Evolutionary conservation across 1,140 invertebrate genomes (phyloP), one percentile per base, ranked within the genome.

Genomic region (Hylyphantes graminicola): DNA sequence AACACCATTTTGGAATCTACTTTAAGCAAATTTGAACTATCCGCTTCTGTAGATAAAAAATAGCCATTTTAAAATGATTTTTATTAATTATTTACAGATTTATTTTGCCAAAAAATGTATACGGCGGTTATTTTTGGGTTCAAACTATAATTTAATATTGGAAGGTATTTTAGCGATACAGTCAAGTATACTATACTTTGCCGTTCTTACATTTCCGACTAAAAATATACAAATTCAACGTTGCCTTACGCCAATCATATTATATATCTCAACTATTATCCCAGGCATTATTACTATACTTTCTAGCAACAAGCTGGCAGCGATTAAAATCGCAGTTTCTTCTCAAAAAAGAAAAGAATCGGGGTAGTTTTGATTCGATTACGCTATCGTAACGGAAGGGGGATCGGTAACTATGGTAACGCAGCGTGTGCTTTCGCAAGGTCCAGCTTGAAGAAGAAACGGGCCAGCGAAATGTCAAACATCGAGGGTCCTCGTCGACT

Each of bases 401-500:
- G 59, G 73, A 76, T 65, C 61, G 61, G 75, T 77, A 65, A 65
- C 75, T 63, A 77, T 77, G 75, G 75, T 65, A 17, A 77, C 75
- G 53, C 50, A 19, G 75, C 75, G 75, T 77, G 54, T 77, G 35
- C 75, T 63, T 35, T 35, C 35, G 64, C 35, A 67, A 21, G 35
- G 64, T 67, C 64, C 64, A 35, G 64, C 64, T 35, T 5, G 1
- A 2, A 35, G 70, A 21, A 57, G 70, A 54, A 54, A 13, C 10
- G 54, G 51, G 35, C 75, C 75, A n/a, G 35, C 75, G 59, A 77
- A 77, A 77, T 77, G 75, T 77, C 75, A 77, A 65, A 77, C 61
- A 35, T 77, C 63, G 75, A 77, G 75, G 75, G 65, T 63, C 64
- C 75, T 73, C 57, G 70, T 54, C 35, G 35, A 35, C 1, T 35